Evolutionary conservation across 2,113 vertebrate species (phyloP).

Genomic region (Phalacrocorax brasilianus): DNA sequence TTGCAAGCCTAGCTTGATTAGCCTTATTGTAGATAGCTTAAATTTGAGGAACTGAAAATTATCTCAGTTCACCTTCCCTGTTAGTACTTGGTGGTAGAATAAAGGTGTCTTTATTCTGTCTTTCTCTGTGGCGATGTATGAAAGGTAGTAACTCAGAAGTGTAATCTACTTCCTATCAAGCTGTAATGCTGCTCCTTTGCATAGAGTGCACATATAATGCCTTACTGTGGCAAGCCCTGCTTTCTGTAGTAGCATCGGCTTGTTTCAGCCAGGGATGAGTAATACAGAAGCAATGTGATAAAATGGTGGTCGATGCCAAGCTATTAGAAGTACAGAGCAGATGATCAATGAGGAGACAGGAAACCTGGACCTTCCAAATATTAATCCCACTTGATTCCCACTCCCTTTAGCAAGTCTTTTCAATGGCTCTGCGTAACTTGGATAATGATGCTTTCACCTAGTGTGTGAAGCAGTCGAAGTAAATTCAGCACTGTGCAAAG

Average conservation of each 20-base stretch:
- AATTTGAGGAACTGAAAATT: not conserved
- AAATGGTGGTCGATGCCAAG: rapidly evolving
- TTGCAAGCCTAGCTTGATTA: not conserved
- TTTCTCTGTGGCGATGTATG: rapidly evolving
- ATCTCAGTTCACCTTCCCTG: not conserved
- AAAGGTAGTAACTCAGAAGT: not conserved
- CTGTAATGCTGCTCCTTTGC: not conserved
- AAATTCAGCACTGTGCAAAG: not conserved
- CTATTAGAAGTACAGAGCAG: not conserved
- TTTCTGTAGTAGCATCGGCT: not conserved
- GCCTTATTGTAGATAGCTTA: not conserved
- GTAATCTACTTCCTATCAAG: not conserved
- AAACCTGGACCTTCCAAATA: not conserved
- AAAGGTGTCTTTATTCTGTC: not conserved
- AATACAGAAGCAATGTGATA: not conserved
- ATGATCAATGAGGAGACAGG: rapidly evolving
- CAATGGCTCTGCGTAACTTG: no score
- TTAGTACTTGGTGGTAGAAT: not conserved
- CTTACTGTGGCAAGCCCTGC: not conserved
- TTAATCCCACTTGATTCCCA: not conserved
- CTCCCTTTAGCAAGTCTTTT: not conserved
- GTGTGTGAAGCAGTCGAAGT: not conserved
- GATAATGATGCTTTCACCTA: not conserved
- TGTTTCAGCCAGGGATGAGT: not conserved
- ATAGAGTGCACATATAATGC: rapidly evolving